Conservation (phyloP, 1,140 invertebrate species). For the Drosophila ercepeae region DNA sequence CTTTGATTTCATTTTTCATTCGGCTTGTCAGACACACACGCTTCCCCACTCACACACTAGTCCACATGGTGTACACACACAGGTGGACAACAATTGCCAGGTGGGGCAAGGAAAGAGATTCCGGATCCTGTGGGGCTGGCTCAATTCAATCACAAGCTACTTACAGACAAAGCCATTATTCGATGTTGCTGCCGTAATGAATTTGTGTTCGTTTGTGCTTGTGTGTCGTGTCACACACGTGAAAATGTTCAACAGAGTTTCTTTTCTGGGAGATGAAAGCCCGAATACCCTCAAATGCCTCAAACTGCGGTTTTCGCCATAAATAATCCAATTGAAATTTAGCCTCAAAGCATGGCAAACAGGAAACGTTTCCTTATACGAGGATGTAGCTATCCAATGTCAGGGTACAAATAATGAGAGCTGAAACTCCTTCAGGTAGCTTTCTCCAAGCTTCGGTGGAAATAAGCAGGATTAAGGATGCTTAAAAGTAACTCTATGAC, state of each 20-base stretch:
- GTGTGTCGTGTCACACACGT: slow-evolving; percentile 44
- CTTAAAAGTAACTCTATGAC: slow-evolving; percentile 63
- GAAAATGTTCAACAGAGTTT: slow-evolving; percentile 44
- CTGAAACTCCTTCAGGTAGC: slow-evolving; percentile 4
- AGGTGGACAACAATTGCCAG: slow-evolving; percentile 40
- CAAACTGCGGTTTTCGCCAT: slow-evolving; percentile 28
- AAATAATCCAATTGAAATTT: slow-evolving; percentile 52
- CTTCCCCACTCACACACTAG: neutral
- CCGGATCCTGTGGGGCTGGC: slow-evolving; percentile 47
- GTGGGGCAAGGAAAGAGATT: slow-evolving; percentile 50
- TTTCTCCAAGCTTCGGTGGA: slow-evolving; percentile 43
- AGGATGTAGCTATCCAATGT: slow-evolving; percentile 16
- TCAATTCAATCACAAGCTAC: slow-evolving; percentile 81
- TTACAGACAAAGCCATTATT: slow-evolving; percentile 77
- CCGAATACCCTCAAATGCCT: slow-evolving; percentile 13
- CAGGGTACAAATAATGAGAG: slow-evolving; percentile 41
- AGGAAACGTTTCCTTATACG: slow-evolving; percentile 26
- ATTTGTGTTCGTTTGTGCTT: slow-evolving; percentile 44
- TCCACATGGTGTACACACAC: neutral
- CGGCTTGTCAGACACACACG: slow-evolving; percentile 34
- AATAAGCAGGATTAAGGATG: slow-evolving; percentile 76
- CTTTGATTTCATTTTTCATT: slow-evolving; percentile 82
- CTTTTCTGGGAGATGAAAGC: neutral
- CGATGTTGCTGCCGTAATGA: slow-evolving; percentile 65
- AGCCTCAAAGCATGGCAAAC: slow-evolving; percentile 14